These are phyloP conservation scores for Muscicapa striata DNA, from an alignment of 2,797 vertebrate genomes.

Conservation along the genomic window DNA sequence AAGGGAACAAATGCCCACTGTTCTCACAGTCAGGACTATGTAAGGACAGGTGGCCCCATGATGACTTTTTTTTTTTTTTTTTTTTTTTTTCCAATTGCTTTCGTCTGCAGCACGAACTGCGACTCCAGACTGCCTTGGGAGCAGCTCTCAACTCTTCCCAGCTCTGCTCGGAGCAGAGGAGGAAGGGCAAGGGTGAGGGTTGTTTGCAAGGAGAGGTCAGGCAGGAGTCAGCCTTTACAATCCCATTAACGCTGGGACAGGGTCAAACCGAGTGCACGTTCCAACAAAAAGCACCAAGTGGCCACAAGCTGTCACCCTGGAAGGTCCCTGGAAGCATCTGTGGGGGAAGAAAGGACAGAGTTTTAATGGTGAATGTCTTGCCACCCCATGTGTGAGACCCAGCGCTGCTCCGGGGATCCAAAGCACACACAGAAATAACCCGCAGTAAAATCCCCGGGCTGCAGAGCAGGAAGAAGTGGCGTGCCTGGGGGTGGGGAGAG, in stretches of 20 bases:
- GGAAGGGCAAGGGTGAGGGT: conserved; percentile 66
- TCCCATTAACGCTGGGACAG: conserved; percentile 70
- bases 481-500: background rate
- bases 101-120: conserved; percentile 39
- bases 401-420: background rate
- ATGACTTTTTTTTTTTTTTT: background rate
- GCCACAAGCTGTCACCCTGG: conserved; percentile 53
- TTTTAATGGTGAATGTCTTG: conserved; percentile 35
- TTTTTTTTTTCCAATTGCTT: conserved; percentile 45
- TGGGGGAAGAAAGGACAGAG: background rate
- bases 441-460: background rate
- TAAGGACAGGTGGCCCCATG: conserved; percentile 58
- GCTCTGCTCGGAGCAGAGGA: background rate
- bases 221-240: conserved; percentile 74
- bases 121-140: conserved; percentile 46
- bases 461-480: background rate
- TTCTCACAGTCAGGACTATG: conserved; percentile 45
- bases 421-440: conserved; percentile 11
- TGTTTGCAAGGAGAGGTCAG: conserved; percentile 71
- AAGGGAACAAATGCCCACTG: conserved; percentile 51
- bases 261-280: conserved; percentile 72
- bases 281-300: conserved; percentile 59
- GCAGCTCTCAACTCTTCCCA: conserved; percentile 6
- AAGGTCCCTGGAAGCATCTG: conserved; percentile 37
- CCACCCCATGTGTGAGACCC: conserved; percentile 27